Evolutionary conservation across 2,113 vertebrate genomes (phyloP), one percentile per base, ranked within the genome.

Genomic region (Xenopus laevis): DNA sequence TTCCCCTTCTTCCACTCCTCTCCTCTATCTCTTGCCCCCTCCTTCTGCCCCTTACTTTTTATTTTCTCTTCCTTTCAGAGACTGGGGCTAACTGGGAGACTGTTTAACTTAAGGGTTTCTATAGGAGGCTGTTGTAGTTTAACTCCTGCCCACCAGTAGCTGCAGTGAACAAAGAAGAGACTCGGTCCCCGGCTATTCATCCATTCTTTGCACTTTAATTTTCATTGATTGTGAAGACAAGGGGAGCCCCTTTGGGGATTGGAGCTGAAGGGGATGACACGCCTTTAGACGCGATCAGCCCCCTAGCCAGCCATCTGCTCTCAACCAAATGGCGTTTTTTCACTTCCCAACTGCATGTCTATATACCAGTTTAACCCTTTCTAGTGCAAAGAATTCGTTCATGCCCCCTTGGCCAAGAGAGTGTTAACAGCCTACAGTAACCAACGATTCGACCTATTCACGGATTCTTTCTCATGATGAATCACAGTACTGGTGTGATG

Each of bases 231-330:
- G 88, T 89, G 89, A 92, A 93, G 88, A 94, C 92, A 90, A 90
- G 90, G 89, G 85, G 89, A 90, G 74, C 74, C 86, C 86, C 91
- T 92, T 90, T 79, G 89, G 92, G 93, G 91, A 92, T 93, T 91
- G 89, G 85, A 91, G 89, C 91, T 92, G 91, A 92, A 92, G 93
- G 92, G 92, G 92, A 92, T 90, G 94, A 95, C 94, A 95, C 93
- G 95, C 95, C 95, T 98, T 95, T 91, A 95, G 95, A 97, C 95
- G 95, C 95, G 89, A 92, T 92, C 92, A 92, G 93, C 92, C 93
- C 94, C 93, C 94, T 93, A 92, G 93, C 93, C 94, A 90, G 94
- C 96, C 96, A 98, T 98, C 96, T 98, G 96, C 95, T 95, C 93
- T 85, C 77, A 89, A 90, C 93, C 93, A 95, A 95, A 94, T 95